A percentile compares a stretch with the other conserved stretches of the same genome.
phyloP scores from a whole-genome alignment of 2,797 vertebrate species.

The Chloroceryle amazona region DNA sequence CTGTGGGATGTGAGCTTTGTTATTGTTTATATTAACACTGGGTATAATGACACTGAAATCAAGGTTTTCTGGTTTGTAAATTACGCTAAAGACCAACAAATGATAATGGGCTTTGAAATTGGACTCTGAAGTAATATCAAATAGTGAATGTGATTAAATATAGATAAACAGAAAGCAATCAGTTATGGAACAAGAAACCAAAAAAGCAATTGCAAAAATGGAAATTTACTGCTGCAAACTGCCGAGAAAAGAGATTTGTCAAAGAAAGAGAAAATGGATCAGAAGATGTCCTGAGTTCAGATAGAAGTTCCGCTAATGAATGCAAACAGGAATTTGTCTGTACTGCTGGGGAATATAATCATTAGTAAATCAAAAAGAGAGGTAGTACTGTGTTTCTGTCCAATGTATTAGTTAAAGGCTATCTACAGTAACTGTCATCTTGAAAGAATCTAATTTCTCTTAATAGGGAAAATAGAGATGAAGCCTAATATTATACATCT shows the following conservation, averaged over 20 bases:
- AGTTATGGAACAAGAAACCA: conserved; percentile 19
- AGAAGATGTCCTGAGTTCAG: neutral
- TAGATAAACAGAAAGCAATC: conserved; percentile 10
- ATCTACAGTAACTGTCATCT: neutral
- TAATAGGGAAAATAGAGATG: neutral
- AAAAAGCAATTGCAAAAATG: conserved; percentile 28
- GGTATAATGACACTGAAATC: neutral
- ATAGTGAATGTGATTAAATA: conserved; percentile 32
- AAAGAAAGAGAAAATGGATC: conserved; percentile 7
- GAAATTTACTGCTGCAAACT: neutral
- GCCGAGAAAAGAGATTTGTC: conserved; percentile 3
- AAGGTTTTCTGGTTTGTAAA: conserved; percentile 31
- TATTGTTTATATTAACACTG: conserved; percentile 16
- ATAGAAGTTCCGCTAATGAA: neutral
- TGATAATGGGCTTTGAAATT: conserved; percentile 18
- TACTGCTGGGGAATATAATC: neutral
- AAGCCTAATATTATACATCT: neutral
- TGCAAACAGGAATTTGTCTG: neutral
- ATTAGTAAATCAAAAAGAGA: conserved; percentile 14
- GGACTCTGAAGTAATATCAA: conserved; percentile 25
- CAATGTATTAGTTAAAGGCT: neutral
- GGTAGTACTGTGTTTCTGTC: neutral
- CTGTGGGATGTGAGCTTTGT: neutral
- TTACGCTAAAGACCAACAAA: conserved; percentile 22
- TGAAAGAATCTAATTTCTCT: neutral